A percentile compares a stretch with the other conserved stretches of the same genome.
Conservation (phyloP, 35 echinoderm and acorn worm species). For the Apostichopus japonicus region DNA sequence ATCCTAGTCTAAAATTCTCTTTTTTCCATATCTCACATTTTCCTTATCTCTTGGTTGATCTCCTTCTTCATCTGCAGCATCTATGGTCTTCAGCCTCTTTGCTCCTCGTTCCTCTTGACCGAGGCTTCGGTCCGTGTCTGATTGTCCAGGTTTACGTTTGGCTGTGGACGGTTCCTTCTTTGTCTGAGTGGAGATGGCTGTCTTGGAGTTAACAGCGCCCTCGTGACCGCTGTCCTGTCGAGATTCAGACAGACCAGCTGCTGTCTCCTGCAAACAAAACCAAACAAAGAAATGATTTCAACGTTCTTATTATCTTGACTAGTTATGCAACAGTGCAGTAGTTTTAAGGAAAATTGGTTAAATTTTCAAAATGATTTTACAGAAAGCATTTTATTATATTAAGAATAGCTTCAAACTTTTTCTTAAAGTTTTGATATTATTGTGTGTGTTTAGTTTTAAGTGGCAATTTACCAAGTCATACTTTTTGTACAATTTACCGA, state of each 20-base stretch:
- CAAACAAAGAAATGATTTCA: too few species aligned
- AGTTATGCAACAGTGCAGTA: too few species aligned
- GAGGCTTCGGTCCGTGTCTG: constrained; percentile 79
- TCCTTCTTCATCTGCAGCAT: constrained; percentile 48
- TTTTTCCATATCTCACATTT: constrained; percentile 25
- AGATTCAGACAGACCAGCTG: constrained; percentile 72
- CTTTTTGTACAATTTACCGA: too few species aligned
- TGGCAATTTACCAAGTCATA: too few species aligned
- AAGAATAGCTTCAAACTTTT: too few species aligned
- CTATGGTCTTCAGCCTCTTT: constrained; percentile 84
- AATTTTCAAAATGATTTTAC: too few species aligned
- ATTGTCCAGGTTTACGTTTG: constrained; percentile 80
- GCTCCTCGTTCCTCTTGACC: constrained; percentile 78
- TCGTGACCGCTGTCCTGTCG: constrained; percentile 84
- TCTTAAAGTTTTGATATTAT: too few species aligned
- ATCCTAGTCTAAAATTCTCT: too few species aligned
- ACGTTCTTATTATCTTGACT: too few species aligned
- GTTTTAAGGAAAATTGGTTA: too few species aligned
- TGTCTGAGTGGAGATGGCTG: constrained; percentile 39
- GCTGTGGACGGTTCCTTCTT: constrained; percentile 35
- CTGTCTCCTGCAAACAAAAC: constrained; percentile 70
- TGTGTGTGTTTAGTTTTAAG: too few species aligned
- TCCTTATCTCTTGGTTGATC: constrained; percentile 34
- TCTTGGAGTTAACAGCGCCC: constrained; percentile 67
- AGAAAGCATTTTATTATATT: too few species aligned